Evolutionary conservation across 2,888 invertebrate species (phyloP).

Genomic region (Diploptera punctata): DNA sequence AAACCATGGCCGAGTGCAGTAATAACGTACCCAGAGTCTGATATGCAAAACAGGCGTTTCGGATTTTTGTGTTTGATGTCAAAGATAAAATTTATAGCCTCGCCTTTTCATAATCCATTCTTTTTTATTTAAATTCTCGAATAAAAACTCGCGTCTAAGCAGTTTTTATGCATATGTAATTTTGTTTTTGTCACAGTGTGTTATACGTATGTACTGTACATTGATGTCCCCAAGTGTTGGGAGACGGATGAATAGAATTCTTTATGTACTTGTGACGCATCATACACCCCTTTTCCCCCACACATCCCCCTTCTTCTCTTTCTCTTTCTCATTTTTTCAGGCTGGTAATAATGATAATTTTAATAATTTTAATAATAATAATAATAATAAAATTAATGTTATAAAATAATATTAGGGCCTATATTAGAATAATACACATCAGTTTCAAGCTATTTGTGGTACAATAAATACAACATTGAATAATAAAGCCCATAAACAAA

Average conservation of each 20-base stretch:
- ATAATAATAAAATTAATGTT: too few relatives aligned
- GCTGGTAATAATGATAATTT: too few relatives aligned
- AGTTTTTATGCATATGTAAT: slow-evolving; percentile 38
- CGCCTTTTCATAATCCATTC: slow-evolving; percentile 30
- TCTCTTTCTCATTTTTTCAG: not conserved
- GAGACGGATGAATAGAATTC: slow-evolving; percentile 15
- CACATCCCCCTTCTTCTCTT: not conserved
- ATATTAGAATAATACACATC: too few relatives aligned
- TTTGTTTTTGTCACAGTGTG: slow-evolving; percentile 12
- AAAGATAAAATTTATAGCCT: slow-evolving; percentile 30
- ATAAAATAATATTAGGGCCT: too few relatives aligned
- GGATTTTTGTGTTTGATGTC: slow-evolving; percentile 29
- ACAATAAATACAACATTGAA: too few relatives aligned
- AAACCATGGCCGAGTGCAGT: not conserved
- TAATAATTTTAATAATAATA: too few relatives aligned
- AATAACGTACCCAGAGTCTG: slow-evolving; percentile 1
- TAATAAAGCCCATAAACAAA: too few relatives aligned
- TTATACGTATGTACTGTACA: not conserved
- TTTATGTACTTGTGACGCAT: not conserved
- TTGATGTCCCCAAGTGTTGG: not conserved
- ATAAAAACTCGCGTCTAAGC: slow-evolving; percentile 25
- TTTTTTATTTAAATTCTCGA: slow-evolving; percentile 28
- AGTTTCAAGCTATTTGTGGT: too few relatives aligned
- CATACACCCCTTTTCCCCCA: not conserved
- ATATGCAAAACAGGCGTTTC: slow-evolving; percentile 31